A percentile compares a stretch with the other conserved stretches of the same genome.
Evolutionary conservation across 2,113 vertebrate species (phyloP).

Genomic region (Podilymbus podiceps): DNA sequence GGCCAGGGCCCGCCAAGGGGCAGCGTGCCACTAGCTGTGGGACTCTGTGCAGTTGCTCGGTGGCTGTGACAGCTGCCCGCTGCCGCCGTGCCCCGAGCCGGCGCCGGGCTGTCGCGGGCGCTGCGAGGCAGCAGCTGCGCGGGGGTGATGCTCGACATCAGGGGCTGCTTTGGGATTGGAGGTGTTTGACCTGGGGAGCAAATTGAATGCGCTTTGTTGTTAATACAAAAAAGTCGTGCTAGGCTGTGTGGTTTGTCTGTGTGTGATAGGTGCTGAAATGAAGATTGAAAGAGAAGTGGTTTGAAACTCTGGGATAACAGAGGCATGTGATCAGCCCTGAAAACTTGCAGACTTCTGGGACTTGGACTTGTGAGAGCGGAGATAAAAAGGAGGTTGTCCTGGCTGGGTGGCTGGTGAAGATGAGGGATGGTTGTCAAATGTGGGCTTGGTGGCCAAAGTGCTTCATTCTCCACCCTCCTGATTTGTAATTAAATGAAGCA

Average conservation of each 20-base stretch:
- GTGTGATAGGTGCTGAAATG: not conserved
- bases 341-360: not conserved
- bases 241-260: not conserved
- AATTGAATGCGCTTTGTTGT: not conserved
- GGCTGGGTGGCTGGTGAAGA: not conserved
- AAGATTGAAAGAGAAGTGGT: not conserved
- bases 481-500: not conserved
- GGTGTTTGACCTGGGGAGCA: not conserved
- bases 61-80: not conserved
- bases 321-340: not conserved
- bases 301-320: not conserved
- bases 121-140: not conserved
- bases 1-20: not conserved
- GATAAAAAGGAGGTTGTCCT: not conserved
- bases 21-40: not conserved
- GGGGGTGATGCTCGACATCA: rapidly evolving
- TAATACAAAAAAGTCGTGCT: not conserved
- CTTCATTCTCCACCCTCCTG: not conserved
- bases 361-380: not conserved
- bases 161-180: not conserved
- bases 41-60: not conserved
- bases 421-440: not conserved
- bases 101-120: not conserved
- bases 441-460: not conserved
- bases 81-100: rapidly evolving